Conservation (phyloP, 2,797 vertebrate species). For the Merluccius polli region DNA sequence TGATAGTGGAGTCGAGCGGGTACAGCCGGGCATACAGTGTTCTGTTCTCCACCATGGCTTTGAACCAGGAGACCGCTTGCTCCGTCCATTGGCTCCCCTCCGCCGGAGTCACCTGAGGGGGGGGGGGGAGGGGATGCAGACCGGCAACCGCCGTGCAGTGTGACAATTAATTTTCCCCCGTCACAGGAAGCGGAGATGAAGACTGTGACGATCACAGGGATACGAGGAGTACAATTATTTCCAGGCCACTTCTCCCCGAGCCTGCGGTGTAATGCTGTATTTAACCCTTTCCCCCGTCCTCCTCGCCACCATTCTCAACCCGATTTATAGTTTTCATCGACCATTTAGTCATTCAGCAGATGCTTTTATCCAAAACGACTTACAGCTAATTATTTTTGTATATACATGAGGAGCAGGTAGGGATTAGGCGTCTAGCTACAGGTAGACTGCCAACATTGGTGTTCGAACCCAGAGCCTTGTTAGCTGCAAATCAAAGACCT, state of each 20-base stretch:
- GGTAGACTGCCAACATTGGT: neutral
- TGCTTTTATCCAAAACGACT: neutral
- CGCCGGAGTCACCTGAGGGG: constrained; percentile 65
- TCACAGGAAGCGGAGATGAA: constrained; percentile 39
- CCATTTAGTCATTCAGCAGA: neutral
- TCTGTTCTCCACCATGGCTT: constrained; percentile 63
- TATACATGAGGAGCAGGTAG: neutral
- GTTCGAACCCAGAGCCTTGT: neutral
- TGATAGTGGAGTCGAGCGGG: constrained; percentile 49
- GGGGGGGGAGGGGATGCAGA: constrained; percentile 35
- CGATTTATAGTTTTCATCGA: neutral
- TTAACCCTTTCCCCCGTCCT: constrained; percentile 27
- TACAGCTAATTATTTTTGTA: neutral
- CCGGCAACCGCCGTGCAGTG: constrained; percentile 13
- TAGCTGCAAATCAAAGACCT: neutral
- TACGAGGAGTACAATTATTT: constrained; percentile 28
- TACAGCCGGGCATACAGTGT: constrained; percentile 69
- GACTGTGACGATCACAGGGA: constrained; percentile 48
- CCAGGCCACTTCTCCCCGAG: constrained; percentile 13
- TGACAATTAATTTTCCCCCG: constrained; percentile 48
- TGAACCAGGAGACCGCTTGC: constrained; percentile 70
- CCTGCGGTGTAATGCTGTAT: constrained; percentile 10
- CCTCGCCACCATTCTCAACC: neutral
- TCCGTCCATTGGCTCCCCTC: constrained; percentile 65
- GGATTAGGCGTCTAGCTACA: neutral